Conservation (phyloP, 2,797 vertebrate species). For the Cyprinodon diabolis region DNA sequence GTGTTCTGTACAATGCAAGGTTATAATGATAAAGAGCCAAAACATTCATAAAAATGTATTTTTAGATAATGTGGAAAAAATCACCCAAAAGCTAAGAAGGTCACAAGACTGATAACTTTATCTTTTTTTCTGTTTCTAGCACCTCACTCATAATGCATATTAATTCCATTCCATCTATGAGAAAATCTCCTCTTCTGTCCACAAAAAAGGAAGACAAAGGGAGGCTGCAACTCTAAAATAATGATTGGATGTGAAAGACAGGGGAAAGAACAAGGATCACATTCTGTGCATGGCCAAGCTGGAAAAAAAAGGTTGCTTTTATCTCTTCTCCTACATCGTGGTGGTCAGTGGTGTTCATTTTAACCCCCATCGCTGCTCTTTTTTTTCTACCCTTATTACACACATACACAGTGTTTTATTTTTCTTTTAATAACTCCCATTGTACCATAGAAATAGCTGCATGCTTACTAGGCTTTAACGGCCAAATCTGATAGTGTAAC, state of each 20-base stretch:
- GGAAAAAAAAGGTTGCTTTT: constrained; percentile 38
- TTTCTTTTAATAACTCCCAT: constrained; percentile 30
- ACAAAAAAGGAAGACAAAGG: constrained; percentile 35
- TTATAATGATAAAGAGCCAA: background rate
- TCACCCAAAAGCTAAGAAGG: constrained; percentile 67
- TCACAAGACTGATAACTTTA: constrained; percentile 62
- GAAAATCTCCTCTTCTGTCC: constrained; percentile 55
- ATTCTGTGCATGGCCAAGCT: constrained; percentile 40
- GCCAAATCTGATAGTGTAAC: constrained; percentile 47
- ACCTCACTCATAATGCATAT: constrained; percentile 58
- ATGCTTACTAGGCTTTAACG: constrained; percentile 38
- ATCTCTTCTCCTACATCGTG: constrained; percentile 40
- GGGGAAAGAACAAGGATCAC: constrained; percentile 32
- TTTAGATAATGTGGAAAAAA: constrained; percentile 21
- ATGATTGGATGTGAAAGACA: constrained; percentile 74
- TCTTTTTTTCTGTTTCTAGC: constrained; percentile 50
- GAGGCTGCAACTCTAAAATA: constrained; percentile 25
- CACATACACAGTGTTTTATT: background rate
- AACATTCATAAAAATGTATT: background rate
- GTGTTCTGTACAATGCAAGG: constrained; percentile 4
- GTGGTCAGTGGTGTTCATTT: constrained; percentile 49
- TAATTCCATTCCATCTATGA: constrained; percentile 66
- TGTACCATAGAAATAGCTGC: constrained; percentile 34
- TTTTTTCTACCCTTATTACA: constrained; percentile 43
- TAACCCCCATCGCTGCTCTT: constrained; percentile 48